A percentile compares a stretch with the other conserved stretches of the same genome.
Conservation (phyloP, 2,888 invertebrate genomes). For the Halictus ligatus region DNA sequence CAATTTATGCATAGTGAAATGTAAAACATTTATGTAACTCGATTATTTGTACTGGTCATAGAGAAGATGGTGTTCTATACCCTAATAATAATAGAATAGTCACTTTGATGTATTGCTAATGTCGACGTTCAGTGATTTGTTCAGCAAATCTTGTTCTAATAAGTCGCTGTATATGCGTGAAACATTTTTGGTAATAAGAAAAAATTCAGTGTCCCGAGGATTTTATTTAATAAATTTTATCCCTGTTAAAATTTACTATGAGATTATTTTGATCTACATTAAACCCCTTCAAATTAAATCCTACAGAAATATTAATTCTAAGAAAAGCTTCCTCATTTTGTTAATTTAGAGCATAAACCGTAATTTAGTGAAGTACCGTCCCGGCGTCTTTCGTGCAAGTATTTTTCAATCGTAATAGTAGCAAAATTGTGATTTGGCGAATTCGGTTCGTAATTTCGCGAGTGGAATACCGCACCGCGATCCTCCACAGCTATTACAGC, state of each 20-base stretch:
- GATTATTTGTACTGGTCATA: not conserved
- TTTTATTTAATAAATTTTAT: no score
- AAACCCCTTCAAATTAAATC: no score
- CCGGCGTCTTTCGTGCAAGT: not conserved
- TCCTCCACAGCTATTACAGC: not conserved
- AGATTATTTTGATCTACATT: no score
- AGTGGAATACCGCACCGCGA: not conserved
- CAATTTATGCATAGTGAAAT: not conserved
- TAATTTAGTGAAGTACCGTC: not conserved
- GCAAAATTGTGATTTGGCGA: not conserved
- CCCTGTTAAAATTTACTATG: no score
- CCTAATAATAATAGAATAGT: not conserved
- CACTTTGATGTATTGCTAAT: not conserved
- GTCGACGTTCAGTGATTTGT: not conserved
- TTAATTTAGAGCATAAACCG: not conserved
- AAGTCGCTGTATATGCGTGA: not conserved
- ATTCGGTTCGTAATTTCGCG: not conserved
- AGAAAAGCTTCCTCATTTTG: no score
- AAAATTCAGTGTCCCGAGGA: not conserved
- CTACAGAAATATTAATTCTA: no score
- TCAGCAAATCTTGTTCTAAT: not conserved
- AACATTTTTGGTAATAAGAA: not conserved
- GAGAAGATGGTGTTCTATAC: not conserved
- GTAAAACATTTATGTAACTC: not conserved
- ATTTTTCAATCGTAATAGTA: not conserved